Conservation (phyloP, 2,113 vertebrate genomes). For the Scopus umbretta region DNA sequence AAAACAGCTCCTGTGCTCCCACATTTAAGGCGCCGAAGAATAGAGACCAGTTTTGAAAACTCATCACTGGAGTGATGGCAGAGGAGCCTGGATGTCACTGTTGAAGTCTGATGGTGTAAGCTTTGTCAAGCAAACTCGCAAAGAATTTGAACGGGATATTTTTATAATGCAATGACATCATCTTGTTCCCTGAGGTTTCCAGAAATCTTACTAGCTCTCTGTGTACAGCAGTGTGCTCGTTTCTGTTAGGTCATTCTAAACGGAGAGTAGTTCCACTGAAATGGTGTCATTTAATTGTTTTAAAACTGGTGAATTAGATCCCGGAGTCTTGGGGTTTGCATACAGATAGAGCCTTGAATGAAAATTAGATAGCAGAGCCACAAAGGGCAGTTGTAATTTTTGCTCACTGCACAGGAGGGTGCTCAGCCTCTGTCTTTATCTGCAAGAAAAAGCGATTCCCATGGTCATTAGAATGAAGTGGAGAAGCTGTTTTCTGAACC, state of each 20-base stretch:
- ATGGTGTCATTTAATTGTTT: not conserved
- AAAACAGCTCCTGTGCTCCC: not conserved
- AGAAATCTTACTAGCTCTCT: not conserved
- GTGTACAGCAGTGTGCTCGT: not conserved
- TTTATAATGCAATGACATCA: slow-evolving; percentile 32
- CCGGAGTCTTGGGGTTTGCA: not conserved
- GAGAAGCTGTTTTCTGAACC: not conserved
- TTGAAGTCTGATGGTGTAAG: not conserved
- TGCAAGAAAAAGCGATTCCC: not conserved
- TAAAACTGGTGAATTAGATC: not conserved
- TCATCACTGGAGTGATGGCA: not conserved
- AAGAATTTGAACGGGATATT: slow-evolving; percentile 17
- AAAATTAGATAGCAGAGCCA: not conserved
- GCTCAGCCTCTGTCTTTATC: slow-evolving; percentile 46
- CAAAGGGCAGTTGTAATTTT: slow-evolving; percentile 54
- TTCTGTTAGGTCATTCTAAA: not conserved
- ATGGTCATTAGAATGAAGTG: not conserved
- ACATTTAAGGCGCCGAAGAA: not conserved
- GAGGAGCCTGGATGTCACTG: not conserved
- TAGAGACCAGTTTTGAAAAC: not conserved
- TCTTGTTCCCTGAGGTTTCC: slow-evolving; percentile 25
- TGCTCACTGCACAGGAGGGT: slow-evolving; percentile 60
- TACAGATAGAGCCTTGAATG: not conserved
- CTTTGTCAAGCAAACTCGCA: not conserved
- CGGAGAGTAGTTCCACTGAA: not conserved